Conservation (phyloP, 2,797 vertebrate genomes). For the Clarias pachynema region DNA sequence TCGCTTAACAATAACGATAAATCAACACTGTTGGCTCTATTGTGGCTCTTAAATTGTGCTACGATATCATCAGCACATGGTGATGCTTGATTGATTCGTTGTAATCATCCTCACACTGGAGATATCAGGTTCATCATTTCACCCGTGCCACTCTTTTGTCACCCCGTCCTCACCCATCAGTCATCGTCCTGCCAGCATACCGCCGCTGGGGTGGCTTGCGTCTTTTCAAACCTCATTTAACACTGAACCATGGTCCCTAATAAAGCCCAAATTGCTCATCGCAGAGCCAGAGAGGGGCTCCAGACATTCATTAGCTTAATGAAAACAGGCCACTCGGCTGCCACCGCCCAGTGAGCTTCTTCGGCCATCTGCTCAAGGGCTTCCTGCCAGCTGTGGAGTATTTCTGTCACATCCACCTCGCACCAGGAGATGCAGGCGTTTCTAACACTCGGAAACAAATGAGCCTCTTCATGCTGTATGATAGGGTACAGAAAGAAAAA, state of each 20-base stretch:
- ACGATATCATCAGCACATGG: conserved; percentile 21
- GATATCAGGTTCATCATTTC: conserved; percentile 35
- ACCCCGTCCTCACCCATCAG: conserved; percentile 40
- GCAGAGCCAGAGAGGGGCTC: conserved; percentile 69
- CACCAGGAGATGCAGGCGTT: conserved; percentile 62
- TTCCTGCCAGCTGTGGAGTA: conserved; percentile 74
- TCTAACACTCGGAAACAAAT: conserved; percentile 61
- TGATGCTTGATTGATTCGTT: conserved; percentile 1
- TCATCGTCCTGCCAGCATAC: conserved; percentile 61
- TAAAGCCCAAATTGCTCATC: conserved; percentile 74
- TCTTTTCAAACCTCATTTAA: conserved; percentile 81
- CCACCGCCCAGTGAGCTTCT: conserved; percentile 69
- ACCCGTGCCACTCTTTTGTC: conserved; percentile 56
- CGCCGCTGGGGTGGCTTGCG: conserved; percentile 65
- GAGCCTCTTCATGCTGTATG: conserved; percentile 46
- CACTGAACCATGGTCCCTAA: conserved; percentile 71
- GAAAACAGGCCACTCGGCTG: conserved; percentile 79
- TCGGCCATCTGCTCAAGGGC: conserved; percentile 78
- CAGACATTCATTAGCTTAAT: conserved; percentile 85
- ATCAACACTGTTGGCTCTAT: background rate
- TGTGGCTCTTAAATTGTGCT: background rate
- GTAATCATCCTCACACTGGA: background rate
- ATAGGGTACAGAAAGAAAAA: conserved; percentile 15
- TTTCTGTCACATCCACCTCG: conserved; percentile 70
- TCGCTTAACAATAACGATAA: conserved; percentile 30